These are phyloP conservation scores for Camponotus pennsylvanicus DNA, from an alignment of 1,140 invertebrate species.

Conservation along the genomic window DNA sequence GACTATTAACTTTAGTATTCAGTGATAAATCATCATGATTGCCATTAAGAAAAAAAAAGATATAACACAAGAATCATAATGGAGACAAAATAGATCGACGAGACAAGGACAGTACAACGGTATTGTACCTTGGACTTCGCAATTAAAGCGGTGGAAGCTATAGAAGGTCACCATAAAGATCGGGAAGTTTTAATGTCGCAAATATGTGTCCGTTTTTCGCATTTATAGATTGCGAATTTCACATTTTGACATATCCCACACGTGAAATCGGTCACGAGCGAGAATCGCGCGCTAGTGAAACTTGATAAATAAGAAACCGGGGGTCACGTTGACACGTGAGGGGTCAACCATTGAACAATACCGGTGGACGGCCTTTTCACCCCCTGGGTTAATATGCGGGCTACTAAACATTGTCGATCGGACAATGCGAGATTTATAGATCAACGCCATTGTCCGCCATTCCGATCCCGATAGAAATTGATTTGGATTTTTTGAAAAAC, in stretches of 20 bases:
- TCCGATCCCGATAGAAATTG: slow-evolving; percentile 40
- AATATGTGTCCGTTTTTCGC: not conserved
- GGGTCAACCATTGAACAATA: slow-evolving; percentile 84
- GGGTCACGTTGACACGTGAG: slow-evolving; percentile 81
- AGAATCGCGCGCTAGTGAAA: slow-evolving; percentile 71
- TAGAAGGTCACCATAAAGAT: too few species aligned
- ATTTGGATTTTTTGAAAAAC: slow-evolving; percentile 55
- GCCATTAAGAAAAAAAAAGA: too few species aligned
- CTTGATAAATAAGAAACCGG: slow-evolving; percentile 83
- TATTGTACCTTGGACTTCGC: too few species aligned
- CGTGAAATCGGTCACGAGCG: slow-evolving; percentile 71
- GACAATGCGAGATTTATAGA: slow-evolving; percentile 86
- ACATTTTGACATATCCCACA: slow-evolving; percentile 37
- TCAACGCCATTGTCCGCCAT: slow-evolving; percentile 78
- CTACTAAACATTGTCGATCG: slow-evolving; percentile 83
- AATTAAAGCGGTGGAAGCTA: too few species aligned
- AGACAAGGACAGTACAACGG: too few species aligned
- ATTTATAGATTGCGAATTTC: not conserved
- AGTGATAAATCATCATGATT: too few species aligned
- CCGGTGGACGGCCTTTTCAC: slow-evolving; percentile 81
- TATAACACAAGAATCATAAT: too few species aligned
- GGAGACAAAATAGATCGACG: too few species aligned
- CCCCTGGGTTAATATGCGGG: slow-evolving; percentile 85
- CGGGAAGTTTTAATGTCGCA: not conserved
- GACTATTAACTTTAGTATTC: too few species aligned